Conservation (phyloP, 2,888 invertebrate genomes). For the Diplazon laetatorius region DNA sequence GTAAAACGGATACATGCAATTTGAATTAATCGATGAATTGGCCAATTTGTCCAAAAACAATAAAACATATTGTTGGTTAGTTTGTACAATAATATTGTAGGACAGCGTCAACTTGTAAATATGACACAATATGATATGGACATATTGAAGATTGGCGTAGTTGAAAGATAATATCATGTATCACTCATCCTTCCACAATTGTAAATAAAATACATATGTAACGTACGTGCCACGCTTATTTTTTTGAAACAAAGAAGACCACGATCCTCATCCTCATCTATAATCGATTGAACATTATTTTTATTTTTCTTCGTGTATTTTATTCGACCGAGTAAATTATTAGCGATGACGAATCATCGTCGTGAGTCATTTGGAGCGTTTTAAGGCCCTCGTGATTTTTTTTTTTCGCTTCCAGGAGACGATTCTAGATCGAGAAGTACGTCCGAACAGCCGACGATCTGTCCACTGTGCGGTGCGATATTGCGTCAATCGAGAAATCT, state of each 20-base stretch:
- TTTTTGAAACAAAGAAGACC: background rate
- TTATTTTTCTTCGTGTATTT: too few relatives aligned
- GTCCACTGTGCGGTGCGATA: slow-evolving; percentile 85
- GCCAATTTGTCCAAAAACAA: slow-evolving; percentile 73
- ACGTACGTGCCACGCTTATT: slow-evolving; percentile 19
- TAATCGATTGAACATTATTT: too few relatives aligned
- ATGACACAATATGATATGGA: slow-evolving; percentile 15
- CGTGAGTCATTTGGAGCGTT: slow-evolving; percentile 5
- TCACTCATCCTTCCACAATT: slow-evolving; percentile 69
- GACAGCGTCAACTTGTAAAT: background rate
- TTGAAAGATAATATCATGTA: slow-evolving; percentile 75
- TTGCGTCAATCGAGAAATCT: slow-evolving; percentile 85
- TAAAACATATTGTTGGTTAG: slow-evolving; percentile 31
- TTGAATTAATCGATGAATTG: background rate
- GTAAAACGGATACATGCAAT: background rate
- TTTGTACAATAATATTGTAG: background rate
- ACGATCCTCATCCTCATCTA: too few relatives aligned
- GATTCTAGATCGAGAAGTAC: slow-evolving; percentile 83
- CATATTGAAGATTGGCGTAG: slow-evolving; percentile 50
- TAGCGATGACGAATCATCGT: background rate
- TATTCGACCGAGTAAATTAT: too few relatives aligned
- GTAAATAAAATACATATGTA: slow-evolving; percentile 70
- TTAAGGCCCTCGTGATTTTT: slow-evolving; percentile 21
- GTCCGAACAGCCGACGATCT: slow-evolving; percentile 85
- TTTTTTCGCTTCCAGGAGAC: slow-evolving; percentile 73